phyloP scores from a whole-genome alignment of 2,113 vertebrate species.

The Pelvicachromis taeniatus region DNA sequence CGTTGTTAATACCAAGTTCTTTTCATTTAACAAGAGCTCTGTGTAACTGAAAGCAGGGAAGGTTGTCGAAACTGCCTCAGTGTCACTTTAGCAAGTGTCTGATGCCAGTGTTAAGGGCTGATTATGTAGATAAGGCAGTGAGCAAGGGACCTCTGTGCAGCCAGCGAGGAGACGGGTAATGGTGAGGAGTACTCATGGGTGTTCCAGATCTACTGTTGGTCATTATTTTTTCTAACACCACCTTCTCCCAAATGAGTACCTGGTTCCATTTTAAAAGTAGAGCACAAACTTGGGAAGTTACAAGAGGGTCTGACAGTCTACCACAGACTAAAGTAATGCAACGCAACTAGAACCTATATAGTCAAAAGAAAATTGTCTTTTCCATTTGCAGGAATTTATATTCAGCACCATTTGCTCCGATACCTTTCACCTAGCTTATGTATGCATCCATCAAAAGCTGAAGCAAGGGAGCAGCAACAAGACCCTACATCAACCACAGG shows the following conservation, averaged over 20 bases:
- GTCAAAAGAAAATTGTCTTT: not conserved
- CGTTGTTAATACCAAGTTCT: not conserved
- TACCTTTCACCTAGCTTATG: not conserved
- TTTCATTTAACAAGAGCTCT: not conserved
- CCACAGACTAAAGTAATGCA: not conserved
- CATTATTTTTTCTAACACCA: not conserved
- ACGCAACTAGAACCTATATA: not conserved
- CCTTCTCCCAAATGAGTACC: not conserved
- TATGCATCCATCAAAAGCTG: not conserved
- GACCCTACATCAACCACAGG: not conserved
- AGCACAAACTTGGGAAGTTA: not conserved
- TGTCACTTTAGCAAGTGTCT: not conserved
- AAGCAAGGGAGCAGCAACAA: not conserved
- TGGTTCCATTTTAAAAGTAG: not conserved
- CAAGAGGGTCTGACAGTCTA: not conserved
- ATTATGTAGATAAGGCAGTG: slow-evolving; percentile 22
- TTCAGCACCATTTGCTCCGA: not conserved
- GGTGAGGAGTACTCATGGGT: not conserved
- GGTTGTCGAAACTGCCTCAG: not conserved
- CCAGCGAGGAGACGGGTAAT: not conserved
- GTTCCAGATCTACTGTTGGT: not conserved
- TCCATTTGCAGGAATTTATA: not conserved
- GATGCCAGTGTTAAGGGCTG: not conserved
- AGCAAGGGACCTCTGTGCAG: not conserved
- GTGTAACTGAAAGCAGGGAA: not conserved